Percentiles rank a stretch among this genome's conserved stretches.
Evolutionary conservation across 2,888 invertebrate genomes (phyloP).

Genomic region (Cephus rjabovi): DNA sequence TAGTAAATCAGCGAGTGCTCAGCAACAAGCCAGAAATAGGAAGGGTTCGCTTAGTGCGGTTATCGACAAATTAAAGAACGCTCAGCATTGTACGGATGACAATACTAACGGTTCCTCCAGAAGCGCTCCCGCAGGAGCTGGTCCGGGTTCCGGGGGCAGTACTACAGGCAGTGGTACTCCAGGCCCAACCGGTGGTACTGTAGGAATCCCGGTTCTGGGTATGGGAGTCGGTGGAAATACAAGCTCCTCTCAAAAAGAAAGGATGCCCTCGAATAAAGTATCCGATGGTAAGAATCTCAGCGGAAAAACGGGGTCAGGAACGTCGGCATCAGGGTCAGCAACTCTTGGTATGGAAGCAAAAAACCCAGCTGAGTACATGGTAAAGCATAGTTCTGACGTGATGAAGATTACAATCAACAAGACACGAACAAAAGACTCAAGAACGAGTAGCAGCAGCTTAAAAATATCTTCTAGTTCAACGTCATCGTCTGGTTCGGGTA

Average conservation of each 20-base stretch:
- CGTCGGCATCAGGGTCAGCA: constrained; percentile 49
- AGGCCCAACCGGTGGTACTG: constrained; percentile 30
- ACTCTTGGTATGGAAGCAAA: constrained; percentile 67
- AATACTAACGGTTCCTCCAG: constrained; percentile 69
- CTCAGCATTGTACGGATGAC: constrained; percentile 75
- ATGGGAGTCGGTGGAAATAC: constrained; percentile 25
- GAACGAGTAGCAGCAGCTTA: constrained; percentile 33
- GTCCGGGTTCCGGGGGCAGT: constrained; percentile 65
- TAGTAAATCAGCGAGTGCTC: constrained; percentile 71
- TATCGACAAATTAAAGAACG: constrained; percentile 86
- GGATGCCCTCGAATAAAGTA: constrained; percentile 56
- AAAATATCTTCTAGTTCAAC: constrained; percentile 65
- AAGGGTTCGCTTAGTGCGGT: constrained; percentile 86
- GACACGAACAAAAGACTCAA: constrained; percentile 78
- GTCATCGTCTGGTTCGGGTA: constrained; percentile 60
- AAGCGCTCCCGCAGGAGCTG: constrained; percentile 68
- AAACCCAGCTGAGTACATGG: constrained; percentile 85
- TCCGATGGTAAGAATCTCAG: constrained; percentile 56
- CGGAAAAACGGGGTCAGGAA: constrained; percentile 30
- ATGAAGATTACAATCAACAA: constrained; percentile 94
- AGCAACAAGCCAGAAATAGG: constrained; percentile 73
- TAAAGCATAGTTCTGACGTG: constrained; percentile 88
- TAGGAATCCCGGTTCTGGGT: background rate
- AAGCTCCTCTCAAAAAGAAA: constrained; percentile 46
- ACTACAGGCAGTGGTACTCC: constrained; percentile 66